Evolutionary conservation across 2,888 invertebrate genomes (phyloP).

Genomic region (Diplolepis rosae): DNA sequence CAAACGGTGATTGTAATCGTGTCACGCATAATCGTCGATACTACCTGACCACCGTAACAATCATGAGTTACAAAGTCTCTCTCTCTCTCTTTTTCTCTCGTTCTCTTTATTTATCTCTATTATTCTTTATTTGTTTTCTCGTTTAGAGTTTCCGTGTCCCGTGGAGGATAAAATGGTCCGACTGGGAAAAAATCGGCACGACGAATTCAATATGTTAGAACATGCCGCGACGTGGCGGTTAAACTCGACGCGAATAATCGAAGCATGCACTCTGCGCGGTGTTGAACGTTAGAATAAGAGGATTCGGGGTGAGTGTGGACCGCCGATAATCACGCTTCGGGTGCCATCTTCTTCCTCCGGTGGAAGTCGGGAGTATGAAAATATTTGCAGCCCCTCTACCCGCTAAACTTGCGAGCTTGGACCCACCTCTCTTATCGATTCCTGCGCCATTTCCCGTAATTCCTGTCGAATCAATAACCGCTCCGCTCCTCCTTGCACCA

Average conservation of each 20-base stretch:
- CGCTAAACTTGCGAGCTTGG: slow-evolving; percentile 47
- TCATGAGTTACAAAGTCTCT: slow-evolving; percentile 54
- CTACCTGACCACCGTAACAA: slow-evolving; percentile 61
- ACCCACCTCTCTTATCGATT: slow-evolving; percentile 70
- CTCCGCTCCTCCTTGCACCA: slow-evolving; percentile 46
- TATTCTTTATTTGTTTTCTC: neutral
- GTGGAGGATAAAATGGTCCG: neutral
- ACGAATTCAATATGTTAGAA: too few relatives aligned
- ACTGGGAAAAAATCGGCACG: neutral
- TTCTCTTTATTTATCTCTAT: slow-evolving; percentile 37
- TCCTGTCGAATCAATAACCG: slow-evolving; percentile 69
- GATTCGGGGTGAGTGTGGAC: slow-evolving; percentile 50
- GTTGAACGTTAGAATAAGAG: slow-evolving; percentile 50
- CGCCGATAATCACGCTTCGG: slow-evolving; percentile 67
- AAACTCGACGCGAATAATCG: slow-evolving; percentile 51
- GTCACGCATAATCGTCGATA: slow-evolving; percentile 66
- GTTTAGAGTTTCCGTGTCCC: neutral
- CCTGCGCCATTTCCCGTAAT: slow-evolving; percentile 73
- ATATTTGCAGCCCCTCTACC: slow-evolving; percentile 66
- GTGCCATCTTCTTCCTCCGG: slow-evolving; percentile 72
- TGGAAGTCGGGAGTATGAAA: slow-evolving; percentile 71
- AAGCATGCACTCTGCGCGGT: slow-evolving; percentile 50
- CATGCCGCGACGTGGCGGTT: slow-evolving; percentile 36
- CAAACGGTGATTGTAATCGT: slow-evolving; percentile 56
- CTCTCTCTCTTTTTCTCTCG: slow-evolving; percentile 31